Evolutionary conservation across 2,113 vertebrate species (phyloP).

Genomic region (Lophius piscatorius): DNA sequence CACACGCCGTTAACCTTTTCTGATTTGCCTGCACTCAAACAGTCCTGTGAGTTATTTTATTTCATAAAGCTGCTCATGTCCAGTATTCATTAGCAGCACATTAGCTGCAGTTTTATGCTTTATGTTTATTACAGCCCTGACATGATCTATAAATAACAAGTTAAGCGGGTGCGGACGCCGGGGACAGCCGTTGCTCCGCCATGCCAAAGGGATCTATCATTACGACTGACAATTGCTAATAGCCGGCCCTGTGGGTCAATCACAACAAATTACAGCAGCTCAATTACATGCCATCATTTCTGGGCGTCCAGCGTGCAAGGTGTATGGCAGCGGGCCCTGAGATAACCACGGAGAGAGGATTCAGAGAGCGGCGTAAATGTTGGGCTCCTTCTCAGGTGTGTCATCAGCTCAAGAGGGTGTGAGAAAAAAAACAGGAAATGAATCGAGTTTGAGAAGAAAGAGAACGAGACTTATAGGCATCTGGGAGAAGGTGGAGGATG

Average conservation of each 20-base stretch:
- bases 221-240: constrained; percentile 96
- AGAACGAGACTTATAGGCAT: too few relatives aligned
- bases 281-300: constrained; percentile 92
- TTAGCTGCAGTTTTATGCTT: constrained; percentile 90
- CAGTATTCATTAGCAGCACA: constrained; percentile 99
- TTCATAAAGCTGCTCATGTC: constrained; percentile 98
- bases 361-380: constrained; percentile 7
- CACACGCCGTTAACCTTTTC: constrained; percentile 80
- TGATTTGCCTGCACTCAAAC: constrained; percentile 91
- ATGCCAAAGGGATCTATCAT: constrained; percentile 97
- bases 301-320: constrained; percentile 70
- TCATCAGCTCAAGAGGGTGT: not conserved
- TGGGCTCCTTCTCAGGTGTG: constrained; percentile 3
- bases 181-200: constrained; percentile 89
- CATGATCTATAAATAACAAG: constrained; percentile 98
- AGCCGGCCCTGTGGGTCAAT: constrained; percentile 91
- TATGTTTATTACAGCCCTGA: constrained; percentile 98
- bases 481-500: too few relatives aligned
- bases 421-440: too few relatives aligned
- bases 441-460: too few relatives aligned
- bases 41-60: constrained; percentile 97
- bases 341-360: constrained; percentile 15
- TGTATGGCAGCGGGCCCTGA: constrained; percentile 6
- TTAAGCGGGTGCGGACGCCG: constrained; percentile 86
- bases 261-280: constrained; percentile 93